These are phyloP conservation scores for Pandemis corylana DNA, from an alignment of 2,888 invertebrate genomes.

Conservation along the genomic window DNA sequence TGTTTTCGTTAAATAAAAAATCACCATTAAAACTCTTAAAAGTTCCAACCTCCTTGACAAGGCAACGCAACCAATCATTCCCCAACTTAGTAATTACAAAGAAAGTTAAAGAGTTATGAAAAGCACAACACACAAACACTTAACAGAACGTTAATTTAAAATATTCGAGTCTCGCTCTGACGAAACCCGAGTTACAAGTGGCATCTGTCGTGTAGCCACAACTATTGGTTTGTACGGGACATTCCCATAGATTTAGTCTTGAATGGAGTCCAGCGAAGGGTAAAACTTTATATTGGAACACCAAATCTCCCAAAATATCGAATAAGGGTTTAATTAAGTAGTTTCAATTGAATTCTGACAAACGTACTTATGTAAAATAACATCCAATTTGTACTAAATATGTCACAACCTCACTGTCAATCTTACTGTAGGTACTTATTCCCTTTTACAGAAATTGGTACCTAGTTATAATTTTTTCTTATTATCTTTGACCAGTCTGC, in stretches of 20 bases:
- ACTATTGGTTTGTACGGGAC: not conserved
- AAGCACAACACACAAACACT: slow-evolving; percentile 54
- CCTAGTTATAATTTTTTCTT: too few species aligned
- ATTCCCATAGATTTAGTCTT: not conserved
- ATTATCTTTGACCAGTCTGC: too few species aligned
- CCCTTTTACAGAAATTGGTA: too few species aligned
- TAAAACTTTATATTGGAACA: not conserved
- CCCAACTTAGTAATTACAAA: slow-evolving; percentile 49
- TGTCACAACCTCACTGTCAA: too few species aligned
- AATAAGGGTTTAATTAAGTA: too few species aligned
- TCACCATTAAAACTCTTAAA: not conserved
- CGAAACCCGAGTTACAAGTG: slow-evolving; percentile 64
- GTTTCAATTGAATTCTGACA: too few species aligned
- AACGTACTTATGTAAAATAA: too few species aligned
- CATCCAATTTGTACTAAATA: too few species aligned
- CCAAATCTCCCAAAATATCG: not conserved
- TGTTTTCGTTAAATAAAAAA: not conserved
- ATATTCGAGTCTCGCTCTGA: slow-evolving; percentile 68
- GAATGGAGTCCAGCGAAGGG: not conserved
- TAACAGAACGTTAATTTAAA: slow-evolving; percentile 68
- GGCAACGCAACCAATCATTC: slow-evolving; percentile 43
- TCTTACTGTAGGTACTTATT: too few species aligned
- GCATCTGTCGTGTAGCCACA: slow-evolving; percentile 54
- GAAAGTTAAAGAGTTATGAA: slow-evolving; percentile 45
- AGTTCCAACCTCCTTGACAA: slow-evolving; percentile 1